These are phyloP conservation scores for Ahaetulla prasina DNA, from an alignment of 2,113 vertebrate genomes.

Conservation along the genomic window DNA sequence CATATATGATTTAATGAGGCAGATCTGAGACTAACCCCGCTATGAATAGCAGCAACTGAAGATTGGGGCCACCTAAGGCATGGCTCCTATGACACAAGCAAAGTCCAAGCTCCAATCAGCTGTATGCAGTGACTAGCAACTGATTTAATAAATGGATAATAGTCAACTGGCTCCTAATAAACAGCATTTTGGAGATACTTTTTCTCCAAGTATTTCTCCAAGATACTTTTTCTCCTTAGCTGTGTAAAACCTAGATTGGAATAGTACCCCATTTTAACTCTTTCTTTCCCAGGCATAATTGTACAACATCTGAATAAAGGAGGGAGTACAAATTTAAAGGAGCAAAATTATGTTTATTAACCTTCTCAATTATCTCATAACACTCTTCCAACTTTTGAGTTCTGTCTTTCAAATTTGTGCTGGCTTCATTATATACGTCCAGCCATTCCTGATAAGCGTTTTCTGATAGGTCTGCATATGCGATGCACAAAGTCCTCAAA, in stretches of 20 bases:
- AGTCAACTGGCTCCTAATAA: neutral
- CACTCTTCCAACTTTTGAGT: slow-evolving; percentile 88
- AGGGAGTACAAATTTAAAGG: accelerated
- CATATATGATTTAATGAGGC: neutral
- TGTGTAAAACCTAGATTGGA: neutral
- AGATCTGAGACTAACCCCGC: neutral
- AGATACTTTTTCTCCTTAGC: neutral
- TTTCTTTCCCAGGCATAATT: neutral
- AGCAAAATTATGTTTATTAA: slow-evolving; percentile 34
- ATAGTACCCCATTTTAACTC: neutral
- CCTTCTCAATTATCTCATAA: slow-evolving; percentile 96
- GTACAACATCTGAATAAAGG: neutral
- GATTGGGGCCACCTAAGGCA: neutral
- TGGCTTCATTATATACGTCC: slow-evolving; percentile 79
- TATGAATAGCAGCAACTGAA: neutral
- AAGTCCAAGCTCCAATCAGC: neutral
- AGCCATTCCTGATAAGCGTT: slow-evolving; percentile 84
- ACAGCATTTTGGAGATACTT: neutral
- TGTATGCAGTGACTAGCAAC: neutral
- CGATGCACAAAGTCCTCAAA: slow-evolving; percentile 90
- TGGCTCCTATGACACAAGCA: neutral
- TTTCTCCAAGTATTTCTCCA: no score
- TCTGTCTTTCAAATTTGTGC: slow-evolving; percentile 86
- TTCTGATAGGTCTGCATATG: slow-evolving; percentile 90
- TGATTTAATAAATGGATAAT: neutral